phyloP scores from a whole-genome alignment of 1,140 invertebrate species.

The Micrasema longulum region DNA sequence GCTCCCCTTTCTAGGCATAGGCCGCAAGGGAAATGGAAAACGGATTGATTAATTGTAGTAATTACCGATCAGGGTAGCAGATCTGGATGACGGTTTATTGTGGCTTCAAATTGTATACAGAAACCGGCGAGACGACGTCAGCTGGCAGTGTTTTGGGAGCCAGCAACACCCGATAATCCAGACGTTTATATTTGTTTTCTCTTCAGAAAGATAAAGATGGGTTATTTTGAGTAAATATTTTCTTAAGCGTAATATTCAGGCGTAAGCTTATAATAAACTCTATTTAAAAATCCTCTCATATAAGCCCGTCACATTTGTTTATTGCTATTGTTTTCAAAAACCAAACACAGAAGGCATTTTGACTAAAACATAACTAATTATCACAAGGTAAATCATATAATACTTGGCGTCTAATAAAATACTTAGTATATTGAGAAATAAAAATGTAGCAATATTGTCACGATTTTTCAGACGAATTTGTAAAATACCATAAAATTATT shows the following conservation, averaged over 20 bases:
- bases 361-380: no score
- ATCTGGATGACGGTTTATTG: conserved; percentile 51
- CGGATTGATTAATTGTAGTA: conserved; percentile 55
- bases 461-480: no score
- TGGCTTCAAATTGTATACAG: conserved; percentile 33
- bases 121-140: conserved; percentile 31
- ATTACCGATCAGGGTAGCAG: conserved; percentile 52
- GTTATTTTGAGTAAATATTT: conserved; percentile 33
- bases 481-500: no score
- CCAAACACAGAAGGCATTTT: no score
- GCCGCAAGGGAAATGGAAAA: conserved; percentile 48
- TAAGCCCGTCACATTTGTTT: no score
- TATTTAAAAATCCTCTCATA: background rate
- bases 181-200: conserved; percentile 34
- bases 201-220: conserved; percentile 30
- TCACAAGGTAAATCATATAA: no score
- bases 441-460: no score
- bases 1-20: conserved; percentile 8
- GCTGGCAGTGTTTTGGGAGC: conserved; percentile 38
- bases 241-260: conserved; percentile 26
- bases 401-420: no score
- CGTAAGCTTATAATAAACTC: conserved; percentile 14
- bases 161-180: conserved; percentile 27
- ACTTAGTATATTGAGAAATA: no score
- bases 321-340: no score